Evolutionary conservation across 2,888 invertebrate species (phyloP), one percentile per base, ranked within the genome.

Genomic region (Tanytarsus gracilentus): DNA sequence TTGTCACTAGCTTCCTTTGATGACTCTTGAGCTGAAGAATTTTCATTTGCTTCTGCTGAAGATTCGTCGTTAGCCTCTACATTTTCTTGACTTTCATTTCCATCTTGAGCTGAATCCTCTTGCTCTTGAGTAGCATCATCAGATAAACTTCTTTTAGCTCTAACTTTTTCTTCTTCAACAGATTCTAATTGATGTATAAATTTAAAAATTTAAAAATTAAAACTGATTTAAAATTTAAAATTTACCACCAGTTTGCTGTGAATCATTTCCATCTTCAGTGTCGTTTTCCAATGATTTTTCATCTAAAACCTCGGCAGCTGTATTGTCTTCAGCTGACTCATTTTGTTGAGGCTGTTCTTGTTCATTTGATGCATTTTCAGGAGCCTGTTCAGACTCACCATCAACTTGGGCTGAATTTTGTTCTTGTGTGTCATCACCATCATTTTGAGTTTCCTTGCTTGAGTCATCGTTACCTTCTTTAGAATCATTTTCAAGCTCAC

Each of bases 341-440:
- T 68, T 68, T 67, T 70, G 70, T 65, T 76, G 66, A 64, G 74
- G 75, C 68, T 78, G 79, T 59, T 76, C 73, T 65, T 79, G 75
- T 62, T 72, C 71, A 68, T 76, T 74, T 65, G 75, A 68, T 60
- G 75, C 69, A 64, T 76, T 75, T 23, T 40, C 40, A 40, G 65
- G 68, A 36, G 64, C 64, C 59, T 71, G 61, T 21, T 58, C 53
- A 21, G 26, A 70, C 75, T 72, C 68, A 75, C 73, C 59, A 63
- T 64, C 52, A 64, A 64, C 18, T 49, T 49, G 56, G 55, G 4
- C 49, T 2, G 49, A 23, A 48, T 40, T 58, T 39, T 62, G 63
- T 62, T 63, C 64, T 49, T 61, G 50, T 36, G 62, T 62, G 27
- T 48, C 48, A 48, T 14, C 21, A 18, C 48, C 21, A 48, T 61